Evolutionary conservation across 1,140 invertebrate species (phyloP), one percentile per base, ranked within the genome.

Genomic region (Chymomyza costata): DNA sequence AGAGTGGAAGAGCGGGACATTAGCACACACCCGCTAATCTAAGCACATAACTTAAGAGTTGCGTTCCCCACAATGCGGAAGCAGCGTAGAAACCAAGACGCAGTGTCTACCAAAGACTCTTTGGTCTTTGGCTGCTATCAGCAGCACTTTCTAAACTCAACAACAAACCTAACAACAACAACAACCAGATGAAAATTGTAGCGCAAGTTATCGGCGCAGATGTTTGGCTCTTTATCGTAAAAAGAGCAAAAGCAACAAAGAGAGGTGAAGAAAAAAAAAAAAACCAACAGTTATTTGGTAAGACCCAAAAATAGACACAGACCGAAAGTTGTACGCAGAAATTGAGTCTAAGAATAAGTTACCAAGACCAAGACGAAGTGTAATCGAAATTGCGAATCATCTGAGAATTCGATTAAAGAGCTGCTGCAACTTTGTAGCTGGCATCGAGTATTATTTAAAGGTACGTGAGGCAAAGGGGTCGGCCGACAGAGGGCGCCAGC

Each of bases 341-440:
- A 25, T 3, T 25, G 21, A 8, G 21, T 25, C 21, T 25, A 25
- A 58, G n/a, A n/a, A n/a, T n/a, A n/a, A n/a, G n/a, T n/a, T n/a
- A n/a, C n/a, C n/a, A n/a, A n/a, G n/a, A n/a, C n/a, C n/a, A n/a
- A n/a, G n/a, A n/a, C 25, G 47, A n/a, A n/a, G n/a, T n/a, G 47
- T 83, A 83, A 83, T 83, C 81, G 81, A 83, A 83, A 83, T 76
- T 83, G 81, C 49, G 57, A 71, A 83, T 81, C 81, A 69, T 69
- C n/a, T 70, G 52, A 46, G 47, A 48, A 56, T 56, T 56, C 53
- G 30, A 43, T 37, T 49, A 54, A 44, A n/a, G n/a, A n/a, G 43
- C 57, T 53, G 54, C 37, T 46, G 37, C 54, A 34, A 30, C 35
- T 35, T 31, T 14, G 51, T 43, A 40, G 28, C 35, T 19, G 15